These are phyloP conservation scores for Nycticorax nycticorax DNA, from an alignment of 2,113 vertebrate genomes.

Conservation along the genomic window DNA sequence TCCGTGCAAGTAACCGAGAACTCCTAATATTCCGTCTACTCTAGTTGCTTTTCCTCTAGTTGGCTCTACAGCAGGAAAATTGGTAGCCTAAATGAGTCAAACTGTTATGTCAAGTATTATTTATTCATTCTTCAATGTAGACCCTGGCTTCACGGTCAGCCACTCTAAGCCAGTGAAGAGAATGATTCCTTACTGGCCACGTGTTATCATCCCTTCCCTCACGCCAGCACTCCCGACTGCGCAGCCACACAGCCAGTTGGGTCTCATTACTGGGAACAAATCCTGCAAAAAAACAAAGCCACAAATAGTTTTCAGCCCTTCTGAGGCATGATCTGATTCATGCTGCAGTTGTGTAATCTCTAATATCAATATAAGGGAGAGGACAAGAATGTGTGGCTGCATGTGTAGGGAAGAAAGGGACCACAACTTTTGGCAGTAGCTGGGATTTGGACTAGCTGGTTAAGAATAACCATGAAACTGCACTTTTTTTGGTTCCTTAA, in stretches of 20 bases:
- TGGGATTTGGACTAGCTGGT: background rate
- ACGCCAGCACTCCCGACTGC: accelerated
- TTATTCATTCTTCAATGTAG: background rate
- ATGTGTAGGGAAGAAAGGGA: background rate
- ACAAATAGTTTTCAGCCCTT: background rate
- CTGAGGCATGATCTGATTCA: background rate
- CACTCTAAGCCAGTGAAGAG: background rate
- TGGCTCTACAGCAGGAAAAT: background rate
- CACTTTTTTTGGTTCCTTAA: background rate
- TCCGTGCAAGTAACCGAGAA: background rate
- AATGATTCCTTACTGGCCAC: background rate
- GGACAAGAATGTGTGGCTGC: background rate
- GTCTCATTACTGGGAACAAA: background rate
- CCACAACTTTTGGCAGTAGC: background rate
- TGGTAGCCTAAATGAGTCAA: background rate
- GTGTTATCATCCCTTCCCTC: background rate
- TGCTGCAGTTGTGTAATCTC: background rate
- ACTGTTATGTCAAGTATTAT: background rate
- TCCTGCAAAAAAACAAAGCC: background rate
- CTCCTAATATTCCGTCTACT: background rate
- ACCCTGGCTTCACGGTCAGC: background rate
- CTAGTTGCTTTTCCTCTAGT: background rate
- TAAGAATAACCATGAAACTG: background rate
- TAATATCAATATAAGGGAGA: background rate
- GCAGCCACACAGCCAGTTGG: background rate